A percentile compares a stretch with the other conserved stretches of the same genome.
Evolutionary conservation across 2,113 vertebrate species (phyloP).

Genomic region (Rhinolophus ferrumequinum): DNA sequence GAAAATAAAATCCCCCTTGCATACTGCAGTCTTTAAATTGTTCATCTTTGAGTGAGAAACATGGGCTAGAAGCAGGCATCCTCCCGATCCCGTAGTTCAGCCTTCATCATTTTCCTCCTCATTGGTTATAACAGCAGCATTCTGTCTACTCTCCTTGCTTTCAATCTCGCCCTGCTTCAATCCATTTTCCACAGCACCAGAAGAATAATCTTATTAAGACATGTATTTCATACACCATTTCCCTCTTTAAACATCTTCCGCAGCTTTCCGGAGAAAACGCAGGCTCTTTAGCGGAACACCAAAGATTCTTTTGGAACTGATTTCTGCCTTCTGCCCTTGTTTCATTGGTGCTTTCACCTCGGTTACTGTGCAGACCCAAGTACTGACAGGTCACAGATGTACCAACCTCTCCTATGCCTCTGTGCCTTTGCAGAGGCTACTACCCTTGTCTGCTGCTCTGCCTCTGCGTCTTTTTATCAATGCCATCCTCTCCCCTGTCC

Average conservation of each 20-base stretch:
- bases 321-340: background rate
- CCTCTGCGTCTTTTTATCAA: background rate
- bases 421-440: background rate
- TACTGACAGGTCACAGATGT: background rate
- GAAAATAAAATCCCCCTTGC: background rate
- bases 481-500: accelerated
- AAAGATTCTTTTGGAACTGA: background rate
- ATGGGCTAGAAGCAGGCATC: background rate
- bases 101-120: background rate
- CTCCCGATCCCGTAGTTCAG: background rate
- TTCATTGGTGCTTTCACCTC: background rate
- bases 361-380: background rate
- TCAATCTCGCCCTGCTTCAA: background rate
- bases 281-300: background rate
- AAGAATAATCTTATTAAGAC: background rate
- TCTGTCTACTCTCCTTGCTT: background rate
- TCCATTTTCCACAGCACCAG: background rate
- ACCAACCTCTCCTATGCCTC: background rate
- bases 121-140: background rate
- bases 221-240: background rate
- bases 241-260: background rate
- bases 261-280: background rate
- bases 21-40: background rate
- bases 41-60: background rate
- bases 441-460: background rate